phyloP scores from a whole-genome alignment of 2,888 invertebrate species.

The Candidula unifasciata region DNA sequence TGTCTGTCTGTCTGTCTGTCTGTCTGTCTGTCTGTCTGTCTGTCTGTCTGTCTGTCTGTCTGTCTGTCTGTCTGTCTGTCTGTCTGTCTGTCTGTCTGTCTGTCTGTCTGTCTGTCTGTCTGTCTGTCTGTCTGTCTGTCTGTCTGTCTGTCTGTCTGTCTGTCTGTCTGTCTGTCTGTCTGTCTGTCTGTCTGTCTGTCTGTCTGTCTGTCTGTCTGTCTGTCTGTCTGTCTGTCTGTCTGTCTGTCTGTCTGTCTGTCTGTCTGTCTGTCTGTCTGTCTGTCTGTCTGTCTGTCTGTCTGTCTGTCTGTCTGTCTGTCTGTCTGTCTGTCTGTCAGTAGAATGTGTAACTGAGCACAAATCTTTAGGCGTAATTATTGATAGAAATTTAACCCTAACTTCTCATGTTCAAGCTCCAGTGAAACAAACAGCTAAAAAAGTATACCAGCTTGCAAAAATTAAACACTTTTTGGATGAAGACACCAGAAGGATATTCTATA shows the following conservation, averaged over 20 bases:
- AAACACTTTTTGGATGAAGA: too few species aligned
- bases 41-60: neutral
- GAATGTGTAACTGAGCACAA: too few species aligned
- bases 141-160: neutral
- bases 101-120: neutral
- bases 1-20: neutral
- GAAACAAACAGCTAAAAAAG: too few species aligned
- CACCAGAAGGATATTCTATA: too few species aligned
- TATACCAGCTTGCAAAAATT: too few species aligned
- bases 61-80: neutral
- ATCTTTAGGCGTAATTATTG: too few species aligned
- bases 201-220: neutral
- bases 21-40: neutral
- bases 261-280: neutral
- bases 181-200: neutral
- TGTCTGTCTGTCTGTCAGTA: neutral
- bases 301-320: slow-evolving; percentile 22
- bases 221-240: neutral
- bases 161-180: neutral
- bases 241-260: neutral
- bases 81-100: neutral
- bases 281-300: neutral
- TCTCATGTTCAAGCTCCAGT: too few species aligned
- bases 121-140: neutral
- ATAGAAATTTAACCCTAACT: too few species aligned